These are phyloP conservation scores for Heliconius congener DNA, from an alignment of 1,140 invertebrate species.

Conservation along the genomic window DNA sequence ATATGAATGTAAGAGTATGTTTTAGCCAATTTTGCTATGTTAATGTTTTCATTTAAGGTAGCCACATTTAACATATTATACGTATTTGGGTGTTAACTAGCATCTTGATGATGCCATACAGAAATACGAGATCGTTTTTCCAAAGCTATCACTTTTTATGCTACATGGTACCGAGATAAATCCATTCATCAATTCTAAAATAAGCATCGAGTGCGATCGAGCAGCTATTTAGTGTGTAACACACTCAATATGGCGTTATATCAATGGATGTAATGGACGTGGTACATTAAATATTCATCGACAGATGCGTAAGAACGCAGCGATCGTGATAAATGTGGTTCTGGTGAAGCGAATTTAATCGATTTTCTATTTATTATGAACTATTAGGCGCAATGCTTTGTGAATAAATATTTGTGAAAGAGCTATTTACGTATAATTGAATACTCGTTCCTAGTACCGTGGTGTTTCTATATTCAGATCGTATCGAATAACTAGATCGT, in stretches of 20 bases:
- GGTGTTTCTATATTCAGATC: conserved; percentile 53
- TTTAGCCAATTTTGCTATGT: conserved; percentile 38
- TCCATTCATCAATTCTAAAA: conserved; percentile 37
- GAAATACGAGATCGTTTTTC: neutral
- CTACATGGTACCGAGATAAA: conserved; percentile 30
- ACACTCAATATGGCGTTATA: conserved; percentile 46
- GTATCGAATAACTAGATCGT: conserved; percentile 57
- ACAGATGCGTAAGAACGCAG: conserved; percentile 39
- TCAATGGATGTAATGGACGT: conserved; percentile 40
- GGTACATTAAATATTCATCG: conserved; percentile 54
- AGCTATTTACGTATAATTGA: conserved; percentile 54
- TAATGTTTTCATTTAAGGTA: conserved; percentile 49
- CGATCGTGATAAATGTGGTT: conserved; percentile 55
- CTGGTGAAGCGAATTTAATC: conserved; percentile 44
- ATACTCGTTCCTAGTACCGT: conserved; percentile 47
- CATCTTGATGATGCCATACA: conserved; percentile 27
- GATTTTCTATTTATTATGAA: conserved; percentile 36
- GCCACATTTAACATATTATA: conserved; percentile 31
- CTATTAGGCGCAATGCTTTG: conserved; percentile 40
- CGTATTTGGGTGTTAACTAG: conserved; percentile 41
- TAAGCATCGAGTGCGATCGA: conserved; percentile 34
- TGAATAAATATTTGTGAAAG: conserved; percentile 58
- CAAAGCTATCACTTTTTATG: conserved; percentile 31
- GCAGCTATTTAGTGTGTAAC: conserved; percentile 48
- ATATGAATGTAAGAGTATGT: conserved; percentile 7